Evolutionary conservation across 2,797 vertebrate species (phyloP).

Genomic region (Natrix natrix): DNA sequence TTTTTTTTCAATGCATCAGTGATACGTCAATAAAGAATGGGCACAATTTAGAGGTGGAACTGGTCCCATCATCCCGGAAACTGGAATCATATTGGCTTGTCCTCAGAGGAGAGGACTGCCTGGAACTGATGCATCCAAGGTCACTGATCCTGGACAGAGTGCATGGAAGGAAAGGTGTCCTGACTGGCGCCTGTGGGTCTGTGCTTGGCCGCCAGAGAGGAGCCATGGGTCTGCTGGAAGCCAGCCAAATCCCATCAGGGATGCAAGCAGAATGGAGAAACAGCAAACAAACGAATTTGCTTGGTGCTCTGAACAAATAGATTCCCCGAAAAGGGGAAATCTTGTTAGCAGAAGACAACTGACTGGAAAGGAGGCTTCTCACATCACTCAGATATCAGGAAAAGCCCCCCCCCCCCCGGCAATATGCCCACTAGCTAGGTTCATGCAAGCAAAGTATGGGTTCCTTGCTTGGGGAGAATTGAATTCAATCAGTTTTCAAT

Average conservation of each 20-base stretch:
- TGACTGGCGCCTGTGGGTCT: constrained; percentile 36
- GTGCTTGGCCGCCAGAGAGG: constrained; percentile 11
- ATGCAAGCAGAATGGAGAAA: not conserved
- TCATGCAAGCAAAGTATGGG: not conserved
- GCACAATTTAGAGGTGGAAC: not conserved
- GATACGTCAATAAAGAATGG: not conserved
- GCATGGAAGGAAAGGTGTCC: constrained; percentile 8
- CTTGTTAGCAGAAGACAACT: not conserved
- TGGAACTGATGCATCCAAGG: constrained; percentile 12
- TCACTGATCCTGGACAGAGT: not conserved
- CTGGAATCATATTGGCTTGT: not conserved
- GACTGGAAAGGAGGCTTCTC: constrained; percentile 1
- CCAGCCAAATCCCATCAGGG: constrained; percentile 1
- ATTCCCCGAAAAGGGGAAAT: not conserved
- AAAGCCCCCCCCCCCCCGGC: not conserved
- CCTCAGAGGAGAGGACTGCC: not conserved
- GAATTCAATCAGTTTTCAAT: not conserved
- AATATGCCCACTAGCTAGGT: not conserved
- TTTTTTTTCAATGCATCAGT: not conserved
- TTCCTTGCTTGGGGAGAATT: not conserved
- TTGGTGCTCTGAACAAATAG: constrained; percentile 6
- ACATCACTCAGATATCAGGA: not conserved
- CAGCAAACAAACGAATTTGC: not conserved
- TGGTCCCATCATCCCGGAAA: not conserved
- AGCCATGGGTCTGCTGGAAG: constrained; percentile 15